A percentile compares a stretch with the other conserved stretches of the same genome.
phyloP scores from a whole-genome alignment of 1,140 invertebrate species.

The Rhynchophorus ferrugineus region DNA sequence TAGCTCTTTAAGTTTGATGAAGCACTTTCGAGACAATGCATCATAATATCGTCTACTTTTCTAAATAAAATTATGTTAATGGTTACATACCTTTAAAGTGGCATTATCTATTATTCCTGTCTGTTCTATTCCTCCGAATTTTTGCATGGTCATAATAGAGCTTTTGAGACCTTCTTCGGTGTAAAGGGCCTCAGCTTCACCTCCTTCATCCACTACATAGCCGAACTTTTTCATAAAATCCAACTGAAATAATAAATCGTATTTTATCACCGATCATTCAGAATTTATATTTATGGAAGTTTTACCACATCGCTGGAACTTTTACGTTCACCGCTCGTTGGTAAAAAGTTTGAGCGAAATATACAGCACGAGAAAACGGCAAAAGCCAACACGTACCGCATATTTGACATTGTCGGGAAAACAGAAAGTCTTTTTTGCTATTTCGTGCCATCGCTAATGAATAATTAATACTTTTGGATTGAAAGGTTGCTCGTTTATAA shows the following conservation, averaged over 20 bases:
- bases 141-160: slow-evolving; percentile 57
- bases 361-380: neutral
- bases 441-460: no score
- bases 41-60: no score
- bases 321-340: neutral
- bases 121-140: slow-evolving; percentile 55
- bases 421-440: no score
- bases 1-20: neutral
- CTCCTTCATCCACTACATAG: slow-evolving; percentile 45
- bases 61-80: neutral
- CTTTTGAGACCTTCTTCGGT: slow-evolving; percentile 49
- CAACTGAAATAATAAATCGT: slow-evolving; percentile 40
- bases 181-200: slow-evolving; percentile 49
- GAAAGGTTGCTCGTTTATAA: no score
- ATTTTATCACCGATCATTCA: no score
- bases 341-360: neutral
- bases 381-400: no score
- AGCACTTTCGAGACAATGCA: no score
- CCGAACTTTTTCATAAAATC: slow-evolving; percentile 57
- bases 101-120: slow-evolving; percentile 55
- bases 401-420: no score
- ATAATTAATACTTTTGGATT: no score
- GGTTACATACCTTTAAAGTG: slow-evolving; percentile 47
- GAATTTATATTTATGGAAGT: no score
- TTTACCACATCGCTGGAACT: no score